These are phyloP conservation scores for Phortica variegata DNA, from an alignment of 1,140 invertebrate genomes.

Conservation along the genomic window DNA sequence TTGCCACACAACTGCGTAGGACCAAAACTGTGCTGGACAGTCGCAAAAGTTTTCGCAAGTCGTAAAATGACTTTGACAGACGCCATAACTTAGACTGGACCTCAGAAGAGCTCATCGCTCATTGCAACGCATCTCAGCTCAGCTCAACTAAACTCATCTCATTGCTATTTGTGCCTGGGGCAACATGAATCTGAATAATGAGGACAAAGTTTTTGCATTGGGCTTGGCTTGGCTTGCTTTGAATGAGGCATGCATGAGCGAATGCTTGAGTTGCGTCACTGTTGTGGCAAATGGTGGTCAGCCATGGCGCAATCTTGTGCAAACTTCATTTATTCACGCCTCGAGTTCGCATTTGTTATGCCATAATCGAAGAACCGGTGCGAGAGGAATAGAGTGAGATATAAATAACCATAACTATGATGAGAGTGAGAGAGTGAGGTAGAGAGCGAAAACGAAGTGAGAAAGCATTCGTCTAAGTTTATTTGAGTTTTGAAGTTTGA, in stretches of 20 bases:
- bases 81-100: constrained; percentile 48
- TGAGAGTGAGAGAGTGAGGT: neutral
- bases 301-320: constrained; percentile 48
- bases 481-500: constrained; percentile 40
- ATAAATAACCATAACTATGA: constrained; percentile 6
- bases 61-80: constrained; percentile 49
- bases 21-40: constrained; percentile 25
- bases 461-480: constrained; percentile 39
- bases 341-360: constrained; percentile 30
- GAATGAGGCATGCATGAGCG: constrained; percentile 13
- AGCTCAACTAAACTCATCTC: too few relatives aligned
- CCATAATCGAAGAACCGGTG: constrained; percentile 16
- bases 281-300: constrained; percentile 43
- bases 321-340: constrained; percentile 55
- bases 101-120: too few relatives aligned
- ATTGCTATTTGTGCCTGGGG: too few relatives aligned
- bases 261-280: constrained; percentile 19
- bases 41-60: constrained; percentile 29
- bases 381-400: neutral
- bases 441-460: too few relatives aligned
- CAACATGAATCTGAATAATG: constrained; percentile 45
- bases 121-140: too few relatives aligned
- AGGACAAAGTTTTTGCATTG: constrained; percentile 52
- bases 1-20: constrained; percentile 24
- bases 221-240: constrained; percentile 28